Percentiles rank a stretch among this genome's conserved stretches.
Conservation (phyloP, 2,888 invertebrate genomes). For the Drosophila putrida region DNA sequence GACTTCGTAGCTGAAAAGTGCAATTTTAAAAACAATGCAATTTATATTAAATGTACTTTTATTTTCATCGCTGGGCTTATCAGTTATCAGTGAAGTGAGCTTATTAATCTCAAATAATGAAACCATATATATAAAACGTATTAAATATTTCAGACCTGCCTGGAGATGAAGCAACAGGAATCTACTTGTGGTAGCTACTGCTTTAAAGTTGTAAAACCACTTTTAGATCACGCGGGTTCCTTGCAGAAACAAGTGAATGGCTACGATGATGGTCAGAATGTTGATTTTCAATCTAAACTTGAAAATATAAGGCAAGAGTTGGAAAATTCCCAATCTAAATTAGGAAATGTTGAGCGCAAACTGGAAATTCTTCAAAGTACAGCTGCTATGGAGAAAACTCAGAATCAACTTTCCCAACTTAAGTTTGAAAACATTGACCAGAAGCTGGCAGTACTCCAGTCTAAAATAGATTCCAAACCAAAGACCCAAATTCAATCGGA, state of each 20-base stretch:
- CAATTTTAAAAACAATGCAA: no score
- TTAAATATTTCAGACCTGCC: neutral
- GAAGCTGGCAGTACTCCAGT: no score
- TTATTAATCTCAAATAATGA: no score
- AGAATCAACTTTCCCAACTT: neutral
- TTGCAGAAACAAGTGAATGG: neutral
- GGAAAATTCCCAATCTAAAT: no score
- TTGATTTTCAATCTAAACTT: neutral
- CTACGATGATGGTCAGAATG: neutral
- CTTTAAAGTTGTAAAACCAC: neutral
- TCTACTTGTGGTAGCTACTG: constrained; percentile 9
- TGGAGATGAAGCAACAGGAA: neutral
- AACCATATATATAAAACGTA: no score
- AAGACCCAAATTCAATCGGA: neutral
- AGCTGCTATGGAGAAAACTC: no score
- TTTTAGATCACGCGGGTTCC: neutral
- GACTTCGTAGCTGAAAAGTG: no score
- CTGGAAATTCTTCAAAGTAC: no score
- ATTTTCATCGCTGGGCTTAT: no score
- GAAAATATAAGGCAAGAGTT: neutral
- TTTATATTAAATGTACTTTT: no score
- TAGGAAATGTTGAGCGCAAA: no score
- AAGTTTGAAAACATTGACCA: neutral
- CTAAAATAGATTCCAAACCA: constrained; percentile 1
- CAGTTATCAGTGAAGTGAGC: no score